A percentile compares a stretch with the other conserved stretches of the same genome.
Conservation (phyloP, 2,888 invertebrate genomes). For the Pteria penguin region DNA sequence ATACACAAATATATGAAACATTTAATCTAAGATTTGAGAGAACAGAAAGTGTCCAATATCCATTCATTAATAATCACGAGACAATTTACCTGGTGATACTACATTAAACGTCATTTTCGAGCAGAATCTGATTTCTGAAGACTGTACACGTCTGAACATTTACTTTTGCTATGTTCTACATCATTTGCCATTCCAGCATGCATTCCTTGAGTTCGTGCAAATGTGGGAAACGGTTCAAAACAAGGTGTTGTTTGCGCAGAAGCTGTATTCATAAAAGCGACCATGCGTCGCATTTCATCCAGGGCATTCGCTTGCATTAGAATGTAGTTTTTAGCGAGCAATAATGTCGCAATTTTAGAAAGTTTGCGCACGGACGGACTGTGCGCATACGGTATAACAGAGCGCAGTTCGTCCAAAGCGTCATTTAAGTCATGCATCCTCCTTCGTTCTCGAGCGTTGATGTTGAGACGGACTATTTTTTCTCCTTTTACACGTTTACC, state of each 20-base stretch:
- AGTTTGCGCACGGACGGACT: constrained; percentile 79
- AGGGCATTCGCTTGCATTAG: constrained; percentile 79
- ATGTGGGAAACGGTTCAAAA: constrained; percentile 60
- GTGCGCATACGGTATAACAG: constrained; percentile 80
- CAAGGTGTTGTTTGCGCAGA: constrained; percentile 48
- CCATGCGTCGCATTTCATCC: constrained; percentile 78
- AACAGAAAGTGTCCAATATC: too few species aligned
- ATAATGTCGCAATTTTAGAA: constrained; percentile 78
- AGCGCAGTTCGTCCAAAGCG: constrained; percentile 78
- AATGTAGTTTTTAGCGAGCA: constrained; percentile 79
- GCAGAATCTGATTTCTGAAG: background rate
- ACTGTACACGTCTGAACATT: background rate
- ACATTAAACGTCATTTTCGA: background rate
- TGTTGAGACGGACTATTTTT: constrained; percentile 72
- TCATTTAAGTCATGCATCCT: constrained; percentile 82
- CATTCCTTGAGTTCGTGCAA: constrained; percentile 52
- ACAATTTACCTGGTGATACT: too few species aligned
- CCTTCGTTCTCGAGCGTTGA: constrained; percentile 81
- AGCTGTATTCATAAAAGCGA: constrained; percentile 76
- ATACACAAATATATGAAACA: too few species aligned
- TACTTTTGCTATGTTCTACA: background rate
- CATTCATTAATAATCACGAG: too few species aligned
- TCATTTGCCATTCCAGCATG: background rate
- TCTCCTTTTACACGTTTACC: constrained; percentile 32
- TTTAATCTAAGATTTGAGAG: too few species aligned